These are phyloP conservation scores for Enteromius afrohamiltoni DNA, from an alignment of 2,797 vertebrate species.

Conservation along the genomic window DNA sequence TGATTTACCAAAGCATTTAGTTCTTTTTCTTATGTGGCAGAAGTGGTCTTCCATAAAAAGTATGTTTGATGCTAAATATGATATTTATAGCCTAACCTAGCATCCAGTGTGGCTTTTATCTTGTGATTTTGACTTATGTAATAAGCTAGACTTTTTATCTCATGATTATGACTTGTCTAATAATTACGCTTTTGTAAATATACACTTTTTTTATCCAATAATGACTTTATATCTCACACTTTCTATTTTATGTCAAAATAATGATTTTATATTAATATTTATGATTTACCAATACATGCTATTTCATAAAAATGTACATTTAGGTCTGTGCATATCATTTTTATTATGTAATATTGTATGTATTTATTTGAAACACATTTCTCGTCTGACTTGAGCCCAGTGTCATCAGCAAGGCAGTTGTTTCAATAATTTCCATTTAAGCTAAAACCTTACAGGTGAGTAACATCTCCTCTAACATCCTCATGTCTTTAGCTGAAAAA, in stretches of 20 bases:
- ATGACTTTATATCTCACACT: not conserved
- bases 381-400: not conserved
- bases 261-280: not conserved
- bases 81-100: not conserved
- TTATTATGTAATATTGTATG: not conserved
- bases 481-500: not conserved
- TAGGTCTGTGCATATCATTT: not conserved
- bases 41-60: not conserved
- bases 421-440: conserved; percentile 22
- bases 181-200: not conserved
- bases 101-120: not conserved
- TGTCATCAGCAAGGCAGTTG: conserved; percentile 15
- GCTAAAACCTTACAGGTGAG: not conserved
- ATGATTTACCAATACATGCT: not conserved
- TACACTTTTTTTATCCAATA: not conserved
- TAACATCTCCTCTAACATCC: not conserved
- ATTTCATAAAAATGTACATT: not conserved
- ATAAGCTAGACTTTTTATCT: not conserved
- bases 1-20: not conserved
- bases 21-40: not conserved
- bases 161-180: not conserved
- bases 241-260: not conserved
- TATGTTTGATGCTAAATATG: not conserved
- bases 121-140: not conserved
- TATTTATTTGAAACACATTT: not conserved